Percentiles rank a stretch among this genome's conserved stretches.
phyloP scores from a whole-genome alignment of 2,797 vertebrate species.

The Aselliscus stoliczkanus region DNA sequence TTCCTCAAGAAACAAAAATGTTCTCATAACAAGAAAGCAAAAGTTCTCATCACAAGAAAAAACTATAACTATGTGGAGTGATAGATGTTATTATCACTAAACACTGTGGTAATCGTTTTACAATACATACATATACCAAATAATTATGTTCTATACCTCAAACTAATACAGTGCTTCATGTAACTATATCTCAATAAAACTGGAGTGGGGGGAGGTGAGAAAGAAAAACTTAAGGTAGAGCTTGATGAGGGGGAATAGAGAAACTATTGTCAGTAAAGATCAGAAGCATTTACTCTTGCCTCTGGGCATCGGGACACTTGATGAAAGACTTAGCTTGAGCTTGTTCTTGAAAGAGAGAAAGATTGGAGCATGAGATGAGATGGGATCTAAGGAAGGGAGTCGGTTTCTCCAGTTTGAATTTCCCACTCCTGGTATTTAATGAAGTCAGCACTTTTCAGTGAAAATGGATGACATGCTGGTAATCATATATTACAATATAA shows the following conservation, averaged over 20 bases:
- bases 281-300: background rate
- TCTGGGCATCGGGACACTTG: background rate
- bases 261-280: background rate
- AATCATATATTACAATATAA: background rate
- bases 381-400: background rate
- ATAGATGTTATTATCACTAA: background rate
- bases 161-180: background rate
- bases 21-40: background rate
- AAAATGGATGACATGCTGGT: background rate
- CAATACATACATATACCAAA: background rate
- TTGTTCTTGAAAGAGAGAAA: background rate
- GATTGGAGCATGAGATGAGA: background rate
- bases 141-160: background rate
- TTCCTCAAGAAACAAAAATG: slow-evolving; percentile 6
- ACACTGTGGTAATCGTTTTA: background rate
- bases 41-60: background rate
- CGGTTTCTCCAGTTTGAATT: background rate
- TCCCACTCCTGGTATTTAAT: background rate
- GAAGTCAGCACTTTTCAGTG: background rate
- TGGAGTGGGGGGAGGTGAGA: background rate
- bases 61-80: background rate
- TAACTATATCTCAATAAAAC: background rate
- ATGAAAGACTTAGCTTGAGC: background rate
- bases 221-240: background rate
- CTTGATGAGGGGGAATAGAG: background rate